Base-by-base conservation (phyloP, 2,113 vertebrate genomes). In the Grammomys surdaster region DNA sequence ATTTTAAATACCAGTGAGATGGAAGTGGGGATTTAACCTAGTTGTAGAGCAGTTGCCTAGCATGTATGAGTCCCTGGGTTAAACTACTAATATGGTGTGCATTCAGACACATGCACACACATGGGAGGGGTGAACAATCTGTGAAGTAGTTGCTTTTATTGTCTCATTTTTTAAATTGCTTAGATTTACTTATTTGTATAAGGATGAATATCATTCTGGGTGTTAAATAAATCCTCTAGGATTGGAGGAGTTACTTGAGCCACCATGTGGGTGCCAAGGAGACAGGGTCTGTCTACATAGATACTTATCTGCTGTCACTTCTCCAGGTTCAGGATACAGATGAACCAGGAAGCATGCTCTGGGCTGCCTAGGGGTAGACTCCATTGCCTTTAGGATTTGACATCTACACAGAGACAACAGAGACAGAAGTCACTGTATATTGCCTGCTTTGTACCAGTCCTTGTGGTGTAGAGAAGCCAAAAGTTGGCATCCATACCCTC, bases 81-180 rank as follows among this genome's bases (percentile, higher is more conserved):
- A 56, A 72, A 56, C 51, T 67, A n/a, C 54, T 40, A 56, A 3
- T 67, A 56, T 40, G 43, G 17, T 19, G 16, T 72, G 88, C 46
- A 24, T 51, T 33, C 63, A 26, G 19, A 24, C 84, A 22, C 28
- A 24, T 19, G 1, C 17, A 87, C 69, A 56, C 36, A 70, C 33
- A 11, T 33, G 12, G 22, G 3, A 3, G 24, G 22, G 48, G 19
- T 24, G 48, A 60, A 56, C 51, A 88, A 36, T 22, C 67, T 77
- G 2, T 56, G 76, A 94, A 22, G n/a, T 72, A 28, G 33, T 40
- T 70, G n/a, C 75, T 92, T 93, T 67, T 90, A 22, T 90, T 94
- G 10, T 87, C 65, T 46, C 65, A 70, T 24, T 69, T 81, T 69
- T 11, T 31, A 65, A 85, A 31, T 19, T 46, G 26, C 40, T 48